These are phyloP conservation scores for Turdus rufiventris DNA, from an alignment of 2,113 vertebrate species.

Conservation along the genomic window DNA sequence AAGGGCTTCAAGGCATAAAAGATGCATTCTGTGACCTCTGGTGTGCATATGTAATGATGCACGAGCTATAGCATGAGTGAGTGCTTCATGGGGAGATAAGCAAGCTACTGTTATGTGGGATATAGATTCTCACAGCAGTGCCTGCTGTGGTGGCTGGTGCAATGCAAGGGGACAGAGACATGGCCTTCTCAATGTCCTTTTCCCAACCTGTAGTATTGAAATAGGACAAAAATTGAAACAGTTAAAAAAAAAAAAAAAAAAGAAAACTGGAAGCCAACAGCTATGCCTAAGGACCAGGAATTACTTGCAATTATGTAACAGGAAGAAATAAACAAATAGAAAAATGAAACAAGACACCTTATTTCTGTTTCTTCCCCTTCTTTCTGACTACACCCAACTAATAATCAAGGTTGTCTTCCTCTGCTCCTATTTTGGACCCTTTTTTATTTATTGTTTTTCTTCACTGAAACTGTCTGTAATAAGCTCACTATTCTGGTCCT, in stretches of 20 bases:
- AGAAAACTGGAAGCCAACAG: background rate
- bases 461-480: background rate
- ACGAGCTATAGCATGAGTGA: background rate
- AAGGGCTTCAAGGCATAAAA: background rate
- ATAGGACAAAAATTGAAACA: background rate
- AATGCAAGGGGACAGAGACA: background rate
- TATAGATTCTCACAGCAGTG: background rate
- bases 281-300: background rate
- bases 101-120: background rate
- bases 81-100: background rate
- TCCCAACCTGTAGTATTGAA: background rate
- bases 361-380: background rate
- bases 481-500: background rate
- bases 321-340: background rate
- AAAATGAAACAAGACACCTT: background rate
- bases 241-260: background rate
- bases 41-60: background rate
- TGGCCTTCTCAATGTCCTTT: rapidly evolving
- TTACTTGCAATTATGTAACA: background rate
- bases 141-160: background rate
- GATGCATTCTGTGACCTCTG: background rate
- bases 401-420: background rate
- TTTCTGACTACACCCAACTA: background rate
- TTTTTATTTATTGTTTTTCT: no score
- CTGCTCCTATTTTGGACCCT: rapidly evolving